Evolutionary conservation across 2,888 invertebrate species (phyloP).

Genomic region (Chaetogeoica ovagalla): DNA sequence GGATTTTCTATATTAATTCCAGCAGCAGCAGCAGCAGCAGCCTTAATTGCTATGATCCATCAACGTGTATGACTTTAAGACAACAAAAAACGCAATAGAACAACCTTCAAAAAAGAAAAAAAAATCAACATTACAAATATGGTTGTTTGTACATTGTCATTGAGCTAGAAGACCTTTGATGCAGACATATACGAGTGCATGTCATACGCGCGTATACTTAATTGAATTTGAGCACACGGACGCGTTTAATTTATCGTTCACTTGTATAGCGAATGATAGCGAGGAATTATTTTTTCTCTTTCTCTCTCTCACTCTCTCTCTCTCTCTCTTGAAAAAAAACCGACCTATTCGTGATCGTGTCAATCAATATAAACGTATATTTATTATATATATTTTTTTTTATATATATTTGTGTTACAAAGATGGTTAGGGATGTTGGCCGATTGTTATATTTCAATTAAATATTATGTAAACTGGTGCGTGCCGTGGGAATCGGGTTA

Average conservation of each 20-base stretch:
- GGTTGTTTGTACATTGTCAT: slow-evolving; percentile 27
- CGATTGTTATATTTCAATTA: slow-evolving; percentile 9
- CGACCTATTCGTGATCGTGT: slow-evolving; percentile 22
- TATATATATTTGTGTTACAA: not conserved
- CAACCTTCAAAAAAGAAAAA: slow-evolving; percentile 36
- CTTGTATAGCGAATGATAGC: slow-evolving; percentile 7
- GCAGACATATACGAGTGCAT: not conserved
- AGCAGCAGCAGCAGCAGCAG: too few relatives aligned
- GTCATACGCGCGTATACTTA: slow-evolving; percentile 12
- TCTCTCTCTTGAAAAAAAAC: not conserved
- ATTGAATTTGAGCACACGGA: slow-evolving; percentile 32
- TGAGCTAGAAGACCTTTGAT: slow-evolving; percentile 42
- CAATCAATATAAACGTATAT: slow-evolving; percentile 27
- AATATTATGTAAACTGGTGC: not conserved
- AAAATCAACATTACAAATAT: slow-evolving; percentile 37
- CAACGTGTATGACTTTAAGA: slow-evolving; percentile 22
- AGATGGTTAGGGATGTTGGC: slow-evolving; percentile 31
- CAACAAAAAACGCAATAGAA: slow-evolving; percentile 31
- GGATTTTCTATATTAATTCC: slow-evolving; percentile 26
- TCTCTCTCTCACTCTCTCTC: not conserved
- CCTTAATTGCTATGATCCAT: slow-evolving; percentile 35
- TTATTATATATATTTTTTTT: too few relatives aligned
- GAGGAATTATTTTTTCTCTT: slow-evolving; percentile 21
- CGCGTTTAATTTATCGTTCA: slow-evolving; percentile 39
- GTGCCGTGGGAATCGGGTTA: slow-evolving; percentile 35